Evolutionary conservation across 2,113 vertebrate species (phyloP).

Genomic region (Pipra filicauda): DNA sequence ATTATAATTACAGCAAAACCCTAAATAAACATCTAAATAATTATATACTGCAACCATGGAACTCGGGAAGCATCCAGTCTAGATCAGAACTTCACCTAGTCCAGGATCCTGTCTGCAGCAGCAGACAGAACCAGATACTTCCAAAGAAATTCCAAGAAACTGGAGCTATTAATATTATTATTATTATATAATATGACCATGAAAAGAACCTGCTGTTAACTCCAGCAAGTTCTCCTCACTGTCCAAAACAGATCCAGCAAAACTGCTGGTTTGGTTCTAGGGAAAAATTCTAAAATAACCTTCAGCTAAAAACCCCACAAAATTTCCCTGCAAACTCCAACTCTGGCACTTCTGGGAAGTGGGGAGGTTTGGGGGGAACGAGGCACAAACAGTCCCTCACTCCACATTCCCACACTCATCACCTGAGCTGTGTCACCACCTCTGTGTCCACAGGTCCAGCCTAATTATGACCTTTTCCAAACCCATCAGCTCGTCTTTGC

Average conservation of each 20-base stretch:
- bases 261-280: not conserved
- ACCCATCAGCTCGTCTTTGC: not conserved
- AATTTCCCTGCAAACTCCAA: not conserved
- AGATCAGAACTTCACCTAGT: not conserved
- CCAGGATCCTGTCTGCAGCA: not conserved
- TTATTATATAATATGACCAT: not conserved
- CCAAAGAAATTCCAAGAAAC: not conserved
- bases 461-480: fast-evolving
- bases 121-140: not conserved
- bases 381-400: not conserved
- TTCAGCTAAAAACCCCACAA: not conserved
- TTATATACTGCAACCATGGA: not conserved
- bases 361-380: not conserved
- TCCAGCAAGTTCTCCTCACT: not conserved
- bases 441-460: not conserved
- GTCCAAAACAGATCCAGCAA: not conserved
- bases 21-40: not conserved
- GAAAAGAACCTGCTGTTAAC: not conserved
- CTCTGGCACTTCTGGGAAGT: not conserved
- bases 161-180: not conserved
- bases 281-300: not conserved
- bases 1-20: not conserved
- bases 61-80: not conserved
- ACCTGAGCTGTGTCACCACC: not conserved
- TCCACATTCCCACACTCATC: not conserved